Percentiles rank a stretch among this genome's conserved stretches.
Evolutionary conservation across 2,113 vertebrate species (phyloP).

Genomic region (Todiramphus chloris): DNA sequence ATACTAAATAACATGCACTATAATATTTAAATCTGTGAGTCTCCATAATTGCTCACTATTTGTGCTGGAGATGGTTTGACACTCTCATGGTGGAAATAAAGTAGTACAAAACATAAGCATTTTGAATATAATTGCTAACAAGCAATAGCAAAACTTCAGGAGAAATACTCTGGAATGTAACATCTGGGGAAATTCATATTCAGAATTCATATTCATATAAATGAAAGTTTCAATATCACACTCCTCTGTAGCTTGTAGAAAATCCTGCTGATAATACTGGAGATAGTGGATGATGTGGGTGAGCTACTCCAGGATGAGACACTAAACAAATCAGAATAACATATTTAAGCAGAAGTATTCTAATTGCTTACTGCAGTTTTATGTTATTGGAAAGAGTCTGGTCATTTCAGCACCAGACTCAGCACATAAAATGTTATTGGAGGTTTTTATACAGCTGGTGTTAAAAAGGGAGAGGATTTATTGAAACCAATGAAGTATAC

Average conservation of each 20-base stretch:
- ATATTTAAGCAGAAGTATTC: slow-evolving; percentile 41
- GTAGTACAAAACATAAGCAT: background rate
- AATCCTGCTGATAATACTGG: background rate
- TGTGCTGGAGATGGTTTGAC: background rate
- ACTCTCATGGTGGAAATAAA: background rate
- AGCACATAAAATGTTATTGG: slow-evolving; percentile 60
- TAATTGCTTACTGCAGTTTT: slow-evolving; percentile 50
- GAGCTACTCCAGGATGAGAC: background rate
- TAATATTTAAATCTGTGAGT: background rate
- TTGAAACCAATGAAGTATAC: slow-evolving; percentile 38
- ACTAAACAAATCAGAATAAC: slow-evolving; percentile 33
- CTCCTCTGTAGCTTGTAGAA: background rate
- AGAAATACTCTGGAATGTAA: background rate
- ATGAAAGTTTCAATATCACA: background rate
- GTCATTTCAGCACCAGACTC: slow-evolving; percentile 57
- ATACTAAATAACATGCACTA: background rate
- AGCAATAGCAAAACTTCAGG: background rate
- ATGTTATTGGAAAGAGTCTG: slow-evolving; percentile 35
- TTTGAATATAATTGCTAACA: background rate
- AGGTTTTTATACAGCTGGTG: slow-evolving; percentile 41
- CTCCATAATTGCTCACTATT: background rate
- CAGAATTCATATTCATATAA: background rate
- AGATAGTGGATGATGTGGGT: background rate
- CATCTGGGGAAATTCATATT: background rate
- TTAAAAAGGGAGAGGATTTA: slow-evolving; percentile 59